These are phyloP conservation scores for Rhimphoctona megacephalus DNA, from an alignment of 2,888 invertebrate genomes.

Conservation along the genomic window DNA sequence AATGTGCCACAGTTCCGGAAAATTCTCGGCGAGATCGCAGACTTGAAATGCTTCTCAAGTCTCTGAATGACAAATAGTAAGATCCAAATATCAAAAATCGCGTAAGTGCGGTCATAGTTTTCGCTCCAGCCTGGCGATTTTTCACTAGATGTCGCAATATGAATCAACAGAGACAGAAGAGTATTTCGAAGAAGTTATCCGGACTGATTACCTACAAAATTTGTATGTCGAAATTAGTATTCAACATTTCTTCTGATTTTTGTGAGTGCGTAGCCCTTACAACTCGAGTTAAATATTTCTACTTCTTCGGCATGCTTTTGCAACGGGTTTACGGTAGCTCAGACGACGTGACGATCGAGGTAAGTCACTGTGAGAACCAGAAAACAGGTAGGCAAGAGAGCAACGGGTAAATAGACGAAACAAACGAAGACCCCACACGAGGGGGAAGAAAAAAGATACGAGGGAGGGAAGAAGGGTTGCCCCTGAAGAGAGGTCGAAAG, in stretches of 20 bases:
- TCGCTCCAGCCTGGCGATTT: neutral
- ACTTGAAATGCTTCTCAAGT: no score
- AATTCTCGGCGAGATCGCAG: no score
- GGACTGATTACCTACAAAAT: neutral
- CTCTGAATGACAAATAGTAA: no score
- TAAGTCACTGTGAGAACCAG: conserved; percentile 14
- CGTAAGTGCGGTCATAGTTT: neutral
- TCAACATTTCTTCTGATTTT: neutral
- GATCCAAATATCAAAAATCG: neutral
- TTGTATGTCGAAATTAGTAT: neutral
- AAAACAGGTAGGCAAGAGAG: conserved; percentile 32
- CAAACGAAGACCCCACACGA: conserved; percentile 30
- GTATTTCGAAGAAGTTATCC: neutral
- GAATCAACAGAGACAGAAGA: neutral
- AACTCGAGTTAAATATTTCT: neutral
- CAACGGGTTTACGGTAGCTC: neutral
- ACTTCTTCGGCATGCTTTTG: neutral
- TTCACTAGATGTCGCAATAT: neutral
- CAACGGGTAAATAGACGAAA: conserved; percentile 19
- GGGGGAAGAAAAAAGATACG: neutral
- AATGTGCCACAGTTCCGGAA: no score
- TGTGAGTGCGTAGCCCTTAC: neutral
- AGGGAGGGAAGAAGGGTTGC: neutral
- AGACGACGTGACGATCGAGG: conserved; percentile 10
- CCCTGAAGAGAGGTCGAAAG: conserved; percentile 56